These are phyloP conservation scores for Trichogramma evanescens DNA, from an alignment of 2,888 invertebrate genomes.

Conservation along the genomic window DNA sequence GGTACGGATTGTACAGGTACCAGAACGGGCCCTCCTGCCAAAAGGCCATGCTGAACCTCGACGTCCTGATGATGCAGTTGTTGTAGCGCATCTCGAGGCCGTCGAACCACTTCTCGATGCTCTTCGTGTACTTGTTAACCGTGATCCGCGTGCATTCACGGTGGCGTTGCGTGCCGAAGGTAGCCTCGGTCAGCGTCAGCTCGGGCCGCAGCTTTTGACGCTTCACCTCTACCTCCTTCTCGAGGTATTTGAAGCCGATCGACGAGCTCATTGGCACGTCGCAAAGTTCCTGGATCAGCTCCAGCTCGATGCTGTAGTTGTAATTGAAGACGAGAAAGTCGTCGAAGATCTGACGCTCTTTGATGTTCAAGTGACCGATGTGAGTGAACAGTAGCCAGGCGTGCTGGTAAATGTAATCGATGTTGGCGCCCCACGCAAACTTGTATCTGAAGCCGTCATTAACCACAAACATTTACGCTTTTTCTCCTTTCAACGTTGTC, in stretches of 20 bases:
- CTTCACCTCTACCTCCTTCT: conserved; percentile 22
- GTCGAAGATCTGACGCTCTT: conserved; percentile 32
- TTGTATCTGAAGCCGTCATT: conserved; percentile 31
- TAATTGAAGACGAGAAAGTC: conserved; percentile 41
- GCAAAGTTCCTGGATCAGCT: conserved; percentile 32
- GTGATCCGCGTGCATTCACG: conserved; percentile 17
- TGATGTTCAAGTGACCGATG: conserved; percentile 35
- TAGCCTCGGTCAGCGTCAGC: conserved; percentile 25
- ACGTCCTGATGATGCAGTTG: conserved; percentile 36
- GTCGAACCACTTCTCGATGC: conserved; percentile 36
- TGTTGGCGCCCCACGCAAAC: conserved; percentile 35
- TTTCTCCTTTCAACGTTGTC: neutral
- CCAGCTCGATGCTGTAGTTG: conserved; percentile 37
- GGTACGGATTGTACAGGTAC: conserved; percentile 41
- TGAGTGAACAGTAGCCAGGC: conserved; percentile 40
- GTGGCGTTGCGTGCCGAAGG: conserved; percentile 30
- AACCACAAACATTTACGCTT: neutral
- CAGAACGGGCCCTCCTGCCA: conserved; percentile 40
- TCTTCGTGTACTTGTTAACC: conserved; percentile 25
- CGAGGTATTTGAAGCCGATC: conserved; percentile 26
- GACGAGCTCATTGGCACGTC: conserved; percentile 20
- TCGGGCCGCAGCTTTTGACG: conserved; percentile 27
- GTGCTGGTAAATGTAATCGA: conserved; percentile 41
- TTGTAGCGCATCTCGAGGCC: conserved; percentile 26
- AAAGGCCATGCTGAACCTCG: conserved; percentile 34